These are phyloP conservation scores for Orycteropus afer DNA, from an alignment of 2,113 vertebrate genomes.

Conservation along the genomic window DNA sequence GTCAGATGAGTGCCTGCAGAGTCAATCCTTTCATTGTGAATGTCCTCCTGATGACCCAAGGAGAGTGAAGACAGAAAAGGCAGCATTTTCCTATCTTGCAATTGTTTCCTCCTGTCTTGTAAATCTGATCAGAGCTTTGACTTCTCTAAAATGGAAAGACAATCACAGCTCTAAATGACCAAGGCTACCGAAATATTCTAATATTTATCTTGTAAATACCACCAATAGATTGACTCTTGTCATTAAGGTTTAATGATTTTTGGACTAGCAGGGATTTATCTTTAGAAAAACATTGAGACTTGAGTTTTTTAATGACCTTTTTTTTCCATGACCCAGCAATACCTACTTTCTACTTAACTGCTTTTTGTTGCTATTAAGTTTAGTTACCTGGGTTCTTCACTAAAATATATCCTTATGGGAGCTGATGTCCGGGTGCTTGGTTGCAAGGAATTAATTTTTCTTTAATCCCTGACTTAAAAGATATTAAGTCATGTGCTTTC, in stretches of 20 bases:
- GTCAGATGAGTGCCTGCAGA: background rate
- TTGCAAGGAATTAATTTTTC: background rate
- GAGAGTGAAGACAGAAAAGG: slow-evolving; percentile 18
- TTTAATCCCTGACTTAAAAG: slow-evolving; percentile 30
- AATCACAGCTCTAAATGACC: slow-evolving; percentile 1
- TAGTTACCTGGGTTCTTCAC: slow-evolving; percentile 51
- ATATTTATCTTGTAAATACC: slow-evolving; percentile 49
- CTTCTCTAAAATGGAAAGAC: background rate
- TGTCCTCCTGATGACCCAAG: background rate
- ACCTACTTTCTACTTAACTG: slow-evolving; percentile 62
- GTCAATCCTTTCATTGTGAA: background rate
- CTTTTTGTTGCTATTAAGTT: slow-evolving; percentile 65
- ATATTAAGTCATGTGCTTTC: background rate
- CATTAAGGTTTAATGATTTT: slow-evolving; percentile 72
- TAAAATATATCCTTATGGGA: background rate
- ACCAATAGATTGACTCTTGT: slow-evolving; percentile 43
- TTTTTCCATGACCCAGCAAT: slow-evolving; percentile 54
- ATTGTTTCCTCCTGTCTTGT: background rate
- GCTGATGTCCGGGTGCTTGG: background rate
- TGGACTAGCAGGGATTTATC: slow-evolving; percentile 53
- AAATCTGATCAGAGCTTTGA: slow-evolving; percentile 8
- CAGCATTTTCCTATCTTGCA: background rate
- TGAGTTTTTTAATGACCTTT: slow-evolving; percentile 67
- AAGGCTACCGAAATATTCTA: background rate
- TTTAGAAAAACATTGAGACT: slow-evolving; percentile 61